These are phyloP conservation scores for Pectinophora gossypiella DNA, from an alignment of 1,140 invertebrate genomes.

Conservation along the genomic window DNA sequence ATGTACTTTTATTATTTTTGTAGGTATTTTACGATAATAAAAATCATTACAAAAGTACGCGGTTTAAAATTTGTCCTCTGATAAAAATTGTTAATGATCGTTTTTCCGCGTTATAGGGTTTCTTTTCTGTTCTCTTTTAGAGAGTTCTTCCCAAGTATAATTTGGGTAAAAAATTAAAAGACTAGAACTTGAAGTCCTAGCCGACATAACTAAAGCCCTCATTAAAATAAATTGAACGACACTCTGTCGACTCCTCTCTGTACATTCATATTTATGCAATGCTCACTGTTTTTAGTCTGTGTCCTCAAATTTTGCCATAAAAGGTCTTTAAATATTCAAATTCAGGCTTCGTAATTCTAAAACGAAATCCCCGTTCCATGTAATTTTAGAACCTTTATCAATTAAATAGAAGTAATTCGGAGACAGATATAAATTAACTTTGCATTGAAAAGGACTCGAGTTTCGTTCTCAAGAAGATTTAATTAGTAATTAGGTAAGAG, in stretches of 20 bases:
- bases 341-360: neutral
- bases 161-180: neutral
- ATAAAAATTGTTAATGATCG: neutral
- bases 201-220: neutral
- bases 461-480: too few species aligned
- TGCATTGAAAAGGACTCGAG: too few species aligned
- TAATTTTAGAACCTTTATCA: neutral
- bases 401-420: neutral
- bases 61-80: neutral
- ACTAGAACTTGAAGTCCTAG: neutral
- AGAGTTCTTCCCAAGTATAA: neutral
- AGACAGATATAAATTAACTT: too few species aligned
- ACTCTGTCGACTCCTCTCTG: neutral
- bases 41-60: neutral
- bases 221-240: slow-evolving; percentile 26
- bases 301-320: neutral
- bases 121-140: neutral
- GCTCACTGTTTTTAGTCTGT: neutral
- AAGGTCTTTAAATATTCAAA: neutral
- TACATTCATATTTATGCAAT: slow-evolving; percentile 6
- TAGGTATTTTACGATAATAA: neutral
- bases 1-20: too few species aligned
- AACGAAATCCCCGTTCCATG: neutral
- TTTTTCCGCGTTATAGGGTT: neutral
- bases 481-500: too few species aligned